These are phyloP conservation scores for Odontamblyopus lacepedii DNA, from an alignment of 2,797 vertebrate species.

Conservation along the genomic window DNA sequence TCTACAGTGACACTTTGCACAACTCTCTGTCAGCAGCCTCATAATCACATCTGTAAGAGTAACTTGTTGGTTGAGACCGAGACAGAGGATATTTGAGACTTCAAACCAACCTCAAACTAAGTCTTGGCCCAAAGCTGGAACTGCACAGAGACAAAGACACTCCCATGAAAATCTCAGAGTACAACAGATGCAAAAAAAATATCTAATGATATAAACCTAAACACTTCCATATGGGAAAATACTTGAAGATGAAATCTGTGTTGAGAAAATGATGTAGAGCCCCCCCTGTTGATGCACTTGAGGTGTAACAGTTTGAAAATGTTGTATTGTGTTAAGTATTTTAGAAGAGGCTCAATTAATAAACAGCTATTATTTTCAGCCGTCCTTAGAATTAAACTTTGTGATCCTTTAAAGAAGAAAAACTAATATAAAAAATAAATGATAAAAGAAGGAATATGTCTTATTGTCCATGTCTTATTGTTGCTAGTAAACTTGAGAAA, in stretches of 20 bases:
- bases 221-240: constrained; percentile 53
- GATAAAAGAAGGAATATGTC: too few species aligned
- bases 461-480: too few species aligned
- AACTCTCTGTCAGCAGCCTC: constrained; percentile 35
- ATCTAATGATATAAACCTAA: constrained; percentile 44
- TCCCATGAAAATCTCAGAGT: constrained; percentile 12
- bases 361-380: too few species aligned
- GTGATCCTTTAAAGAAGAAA: too few species aligned
- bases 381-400: too few species aligned
- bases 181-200: constrained; percentile 39
- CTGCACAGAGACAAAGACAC: constrained; percentile 21
- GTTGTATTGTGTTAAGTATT: too few species aligned
- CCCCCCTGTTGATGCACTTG: constrained; percentile 54
- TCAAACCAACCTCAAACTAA: constrained; percentile 55
- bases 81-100: constrained; percentile 41
- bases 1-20: constrained; percentile 45
- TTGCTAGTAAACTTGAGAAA: background rate
- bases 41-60: constrained; percentile 42
- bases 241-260: constrained; percentile 31
- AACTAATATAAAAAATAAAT: too few species aligned
- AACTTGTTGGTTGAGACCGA: constrained; percentile 32
- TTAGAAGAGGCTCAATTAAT: too few species aligned
- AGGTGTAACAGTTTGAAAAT: background rate
- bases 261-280: constrained; percentile 40
- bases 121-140: constrained; percentile 17